Base-by-base conservation (phyloP, 1,140 invertebrate genomes). In the Macrostomum lignano region DNA sequence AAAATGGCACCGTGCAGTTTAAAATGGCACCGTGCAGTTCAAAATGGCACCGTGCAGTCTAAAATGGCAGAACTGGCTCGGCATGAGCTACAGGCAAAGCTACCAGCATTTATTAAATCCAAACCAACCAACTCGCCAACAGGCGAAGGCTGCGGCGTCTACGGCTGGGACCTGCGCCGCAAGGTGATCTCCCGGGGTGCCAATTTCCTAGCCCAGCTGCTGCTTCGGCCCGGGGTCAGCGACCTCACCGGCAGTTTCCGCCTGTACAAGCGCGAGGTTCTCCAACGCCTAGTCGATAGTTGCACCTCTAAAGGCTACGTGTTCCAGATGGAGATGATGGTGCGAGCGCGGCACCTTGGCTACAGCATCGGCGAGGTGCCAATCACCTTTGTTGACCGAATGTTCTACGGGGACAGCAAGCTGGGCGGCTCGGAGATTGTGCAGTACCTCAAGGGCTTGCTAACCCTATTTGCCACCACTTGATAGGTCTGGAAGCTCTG, bases 241-340 rank as follows among this genome's bases (percentile, higher is more conserved):
- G 91, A 98, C 62, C 58, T 98, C n/a, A 98, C 91, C 19, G 91
- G 91, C 25, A 94, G 84, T 41, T 98, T 98, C 58, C 70, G 75
- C 39, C 60, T 96, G 5, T 94, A 94, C 50, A 81, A 76, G 47
- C 86, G 81, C 52, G 64, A 73, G 36, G 71, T 82, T 14, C 55
- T 96, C 22, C 65, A 82, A 48, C 73, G 74, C 43, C 58, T 93
- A 14, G 73, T 88, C 25, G 60, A 71, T 31, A 70, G 70, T 14
- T 91, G 79, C 55, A 68, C 82, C 6, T 91, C 81, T 0, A 94
- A 91, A 61, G 86, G 86, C n/a, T 96, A 93, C 51, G 81, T 91
- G 0, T 96, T 96, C 51, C 86, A 98, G 67, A 96, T 98, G 84
- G 91, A 98, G 62, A 96, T 98, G 77, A 74, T 98, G 31, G 68